phyloP scores from a whole-genome alignment of 2,888 invertebrate species.

The Cantharis rufa region DNA sequence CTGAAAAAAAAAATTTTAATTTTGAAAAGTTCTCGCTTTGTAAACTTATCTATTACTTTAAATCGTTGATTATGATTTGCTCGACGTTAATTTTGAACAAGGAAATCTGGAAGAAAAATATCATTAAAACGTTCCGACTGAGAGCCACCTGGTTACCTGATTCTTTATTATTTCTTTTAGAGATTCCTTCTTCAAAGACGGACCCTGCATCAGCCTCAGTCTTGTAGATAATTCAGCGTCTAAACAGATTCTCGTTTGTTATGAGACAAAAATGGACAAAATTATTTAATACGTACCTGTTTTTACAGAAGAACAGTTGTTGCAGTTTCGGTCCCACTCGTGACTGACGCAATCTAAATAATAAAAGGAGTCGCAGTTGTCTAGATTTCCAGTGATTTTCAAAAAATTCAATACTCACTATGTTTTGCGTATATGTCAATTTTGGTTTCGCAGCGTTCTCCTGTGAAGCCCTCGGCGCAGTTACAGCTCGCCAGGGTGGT shows the following conservation, averaged over 20 bases:
- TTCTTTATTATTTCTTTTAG: slow-evolving; percentile 7
- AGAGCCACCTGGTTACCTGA: background rate
- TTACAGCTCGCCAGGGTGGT: slow-evolving; percentile 75
- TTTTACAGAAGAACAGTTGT: background rate
- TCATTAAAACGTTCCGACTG: background rate
- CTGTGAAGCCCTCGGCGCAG: slow-evolving; percentile 69
- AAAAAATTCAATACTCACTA: slow-evolving; percentile 19
- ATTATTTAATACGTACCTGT: background rate
- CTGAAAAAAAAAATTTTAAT: slow-evolving; percentile 36
- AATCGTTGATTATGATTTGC: background rate
- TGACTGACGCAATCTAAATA: background rate
- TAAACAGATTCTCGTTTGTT: background rate
- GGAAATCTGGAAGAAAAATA: background rate
- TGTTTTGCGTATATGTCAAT: slow-evolving; percentile 56
- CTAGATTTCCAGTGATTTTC: too few relatives aligned
- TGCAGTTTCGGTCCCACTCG: background rate
- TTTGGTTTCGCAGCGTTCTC: slow-evolving; percentile 71
- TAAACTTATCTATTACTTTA: background rate
- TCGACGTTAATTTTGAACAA: background rate
- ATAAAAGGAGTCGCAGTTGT: too few relatives aligned
- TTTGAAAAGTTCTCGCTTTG: background rate
- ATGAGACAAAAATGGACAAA: background rate
- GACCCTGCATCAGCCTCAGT: slow-evolving; percentile 23
- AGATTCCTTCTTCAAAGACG: slow-evolving; percentile 16
- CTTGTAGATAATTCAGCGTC: slow-evolving; percentile 16